Evolutionary conservation across 2,113 vertebrate genomes (phyloP), one percentile per base, ranked within the genome.

Genomic region (Sakesphorus luctuosus): DNA sequence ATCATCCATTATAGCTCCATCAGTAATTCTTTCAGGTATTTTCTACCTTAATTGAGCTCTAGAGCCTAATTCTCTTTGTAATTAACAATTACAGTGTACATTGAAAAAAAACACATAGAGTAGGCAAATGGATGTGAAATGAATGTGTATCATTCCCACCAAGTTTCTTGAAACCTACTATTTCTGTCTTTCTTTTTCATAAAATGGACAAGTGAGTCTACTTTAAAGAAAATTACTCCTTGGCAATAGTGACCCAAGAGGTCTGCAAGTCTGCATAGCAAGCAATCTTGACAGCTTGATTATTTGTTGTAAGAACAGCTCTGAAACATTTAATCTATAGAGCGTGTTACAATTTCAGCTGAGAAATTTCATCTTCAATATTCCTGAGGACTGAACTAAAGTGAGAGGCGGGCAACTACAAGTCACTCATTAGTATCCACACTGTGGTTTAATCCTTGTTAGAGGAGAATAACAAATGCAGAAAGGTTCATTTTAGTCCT

Each of bases 401-500:
- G 79, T 56, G 93, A 90, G 94, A 96, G 92, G 77, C 11, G 10
- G 71, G 74, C 68, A 94, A 85, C 49, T 47, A 49, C 91, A 84
- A 89, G 83, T 91, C 69, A 85, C 83, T 96, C 79, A 81, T 94
- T 96, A 96, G 93, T 90, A 96, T 65, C 85, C 90, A 92, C 46
- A 61, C 52, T 3, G 4, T 66, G 76, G 73, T 89, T 81, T 94
- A 95, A 93, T 92, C 68, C 86, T 92, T 79, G 82, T 93, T 92
- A 92, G 92, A 87, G 61, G 82, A 93, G 88, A 94, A 95, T 97
- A 94, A 92, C 86, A 87, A 96, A 93, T 86, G 90, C 81, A 87
- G 83, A 93, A 90, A 43, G n/a, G 35, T 78, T 92, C 92, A 36
- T 93, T 95, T 95, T 74, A 8, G 31, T 50, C 38, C 58, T 89